Conservation (phyloP, 2,113 vertebrate genomes). For the Daboia siamensis region DNA sequence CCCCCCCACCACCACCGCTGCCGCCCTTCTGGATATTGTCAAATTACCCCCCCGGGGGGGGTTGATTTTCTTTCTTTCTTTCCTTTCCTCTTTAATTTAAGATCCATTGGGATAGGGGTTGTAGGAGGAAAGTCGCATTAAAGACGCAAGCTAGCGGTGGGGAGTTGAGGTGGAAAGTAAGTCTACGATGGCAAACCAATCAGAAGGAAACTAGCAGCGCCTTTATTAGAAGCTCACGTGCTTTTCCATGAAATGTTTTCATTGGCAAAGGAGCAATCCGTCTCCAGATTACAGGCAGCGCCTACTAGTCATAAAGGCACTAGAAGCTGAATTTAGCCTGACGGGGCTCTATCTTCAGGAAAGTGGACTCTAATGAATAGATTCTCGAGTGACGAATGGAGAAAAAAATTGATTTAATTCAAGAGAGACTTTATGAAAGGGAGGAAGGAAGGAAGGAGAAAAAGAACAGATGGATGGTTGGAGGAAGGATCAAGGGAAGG, state of each 20-base stretch:
- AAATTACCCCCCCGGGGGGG: too few species aligned
- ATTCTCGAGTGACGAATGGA: too few species aligned
- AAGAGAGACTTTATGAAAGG: neutral
- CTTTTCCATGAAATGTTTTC: neutral
- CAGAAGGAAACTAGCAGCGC: neutral
- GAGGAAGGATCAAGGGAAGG: too few species aligned
- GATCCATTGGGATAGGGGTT: neutral
- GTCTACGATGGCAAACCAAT: neutral
- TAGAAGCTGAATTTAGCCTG: neutral
- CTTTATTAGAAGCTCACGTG: neutral
- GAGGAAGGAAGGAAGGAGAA: too few species aligned
- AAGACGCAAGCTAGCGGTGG: neutral
- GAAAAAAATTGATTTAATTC: too few species aligned
- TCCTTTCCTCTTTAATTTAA: neutral
- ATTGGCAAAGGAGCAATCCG: neutral
- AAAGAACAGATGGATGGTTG: too few species aligned
- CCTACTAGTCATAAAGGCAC: neutral
- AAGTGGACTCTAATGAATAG: too few species aligned
- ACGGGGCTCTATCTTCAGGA: neutral
- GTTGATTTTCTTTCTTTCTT: too few species aligned
- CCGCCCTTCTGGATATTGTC: too few species aligned
- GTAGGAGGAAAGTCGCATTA: too few species aligned
- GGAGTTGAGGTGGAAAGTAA: neutral
- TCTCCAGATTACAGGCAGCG: neutral
- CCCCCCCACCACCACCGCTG: too few species aligned